Percentiles rank a stretch among this genome's conserved stretches.
Evolutionary conservation across 2,797 vertebrate species (phyloP).

Genomic region (Periophthalmus magnuspinnatus): DNA sequence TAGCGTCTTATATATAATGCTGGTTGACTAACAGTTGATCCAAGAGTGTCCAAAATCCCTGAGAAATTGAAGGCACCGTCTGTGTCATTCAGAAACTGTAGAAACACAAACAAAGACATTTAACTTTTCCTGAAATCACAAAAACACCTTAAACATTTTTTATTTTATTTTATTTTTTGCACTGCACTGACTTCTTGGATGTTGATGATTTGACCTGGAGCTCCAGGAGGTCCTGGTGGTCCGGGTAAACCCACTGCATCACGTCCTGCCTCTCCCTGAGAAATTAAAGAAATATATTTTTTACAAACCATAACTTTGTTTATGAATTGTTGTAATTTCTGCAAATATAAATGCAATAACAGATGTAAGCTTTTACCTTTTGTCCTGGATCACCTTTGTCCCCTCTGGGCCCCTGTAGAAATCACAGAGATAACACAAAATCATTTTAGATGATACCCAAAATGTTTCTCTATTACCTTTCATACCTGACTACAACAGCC

Average conservation of each 20-base stretch:
- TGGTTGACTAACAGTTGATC: constrained; percentile 77
- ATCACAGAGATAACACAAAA: neutral
- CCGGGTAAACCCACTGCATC: constrained; percentile 81
- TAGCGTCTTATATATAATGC: no score
- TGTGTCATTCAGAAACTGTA: constrained; percentile 86
- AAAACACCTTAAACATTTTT: neutral
- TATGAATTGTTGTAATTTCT: no score
- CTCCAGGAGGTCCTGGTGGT: constrained; percentile 86
- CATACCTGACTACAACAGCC: no score
- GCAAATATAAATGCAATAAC: no score
- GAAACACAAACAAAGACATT: constrained; percentile 10
- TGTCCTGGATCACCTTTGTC: constrained; percentile 83
- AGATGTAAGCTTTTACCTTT: constrained; percentile 75
- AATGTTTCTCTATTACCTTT: neutral
- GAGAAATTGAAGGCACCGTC: constrained; percentile 83
- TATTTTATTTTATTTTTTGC: neutral
- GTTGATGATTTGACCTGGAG: constrained; percentile 78
- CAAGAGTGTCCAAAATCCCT: constrained; percentile 77
- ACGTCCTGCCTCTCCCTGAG: constrained; percentile 84
- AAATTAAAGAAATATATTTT: neutral
- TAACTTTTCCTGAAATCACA: neutral
- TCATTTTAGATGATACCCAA: neutral
- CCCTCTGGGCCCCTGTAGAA: constrained; percentile 84
- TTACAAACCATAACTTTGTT: neutral
- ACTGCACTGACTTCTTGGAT: constrained; percentile 77